Evolutionary conservation across 2,113 vertebrate species (phyloP), one percentile per base, ranked within the genome.

Genomic region (Phalacrocorax carbo): DNA sequence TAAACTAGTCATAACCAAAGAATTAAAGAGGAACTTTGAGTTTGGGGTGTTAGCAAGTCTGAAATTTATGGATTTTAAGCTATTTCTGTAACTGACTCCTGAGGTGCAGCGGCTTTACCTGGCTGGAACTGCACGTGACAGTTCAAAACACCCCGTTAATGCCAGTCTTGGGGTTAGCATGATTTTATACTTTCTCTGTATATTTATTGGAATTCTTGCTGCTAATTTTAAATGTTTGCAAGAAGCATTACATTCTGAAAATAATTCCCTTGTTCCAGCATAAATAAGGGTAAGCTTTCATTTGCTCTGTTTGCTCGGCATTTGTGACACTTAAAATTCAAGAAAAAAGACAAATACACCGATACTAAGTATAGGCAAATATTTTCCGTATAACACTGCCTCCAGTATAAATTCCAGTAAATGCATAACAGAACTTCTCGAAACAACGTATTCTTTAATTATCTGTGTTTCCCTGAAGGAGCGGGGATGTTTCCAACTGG

Each of bases 321-420:
- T 42, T 90, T 88, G 65, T 55, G 61, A 5, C 48, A 87, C 65
- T 71, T 22, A 58, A 17, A 29, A 10, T 42, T 34, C 48, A 70
- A 29, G 49, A 82, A 27, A 87, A 40, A 23, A 26, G 52, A 19
- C 55, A 83, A 66, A 76, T n/a, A 49, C 77, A 26, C 26, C 5
- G 10, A 36, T 15, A 4, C 89, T 10, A 17, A 85, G 57, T 69
- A 79, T 11, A 65, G 87, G 78, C 42, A 61, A 69, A 51, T 49
- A 57, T 29, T 91, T 96, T 94, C 93, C 87, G 1, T 11, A 15
- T 38, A 73, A 6, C 65, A 1, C 93, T 93, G 82, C 75, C 92
- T 91, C 49, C 78, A 52, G 57, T 52, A 7, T 23, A 8, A 72
- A 68, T 96, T 95, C 94, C 87, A 65, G 93, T 94, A 90, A 97